These are phyloP conservation scores for Tringa solitaria DNA, from an alignment of 2,113 vertebrate genomes.

Conservation along the genomic window DNA sequence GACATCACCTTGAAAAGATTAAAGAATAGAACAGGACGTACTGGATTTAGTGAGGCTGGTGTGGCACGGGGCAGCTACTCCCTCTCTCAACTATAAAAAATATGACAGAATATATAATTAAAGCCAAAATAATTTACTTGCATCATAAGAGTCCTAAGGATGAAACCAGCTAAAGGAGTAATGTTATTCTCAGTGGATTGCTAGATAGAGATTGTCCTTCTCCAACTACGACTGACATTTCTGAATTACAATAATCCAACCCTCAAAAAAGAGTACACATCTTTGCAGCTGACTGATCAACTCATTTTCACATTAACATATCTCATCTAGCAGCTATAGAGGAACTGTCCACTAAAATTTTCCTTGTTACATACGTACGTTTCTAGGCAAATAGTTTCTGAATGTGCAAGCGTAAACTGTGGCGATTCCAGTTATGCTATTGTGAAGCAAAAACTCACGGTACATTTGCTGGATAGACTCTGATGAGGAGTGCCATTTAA, in stretches of 20 bases:
- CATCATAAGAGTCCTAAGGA: not conserved
- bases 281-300: not conserved
- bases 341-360: not conserved
- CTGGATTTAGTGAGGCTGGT: not conserved
- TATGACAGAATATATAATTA: not conserved
- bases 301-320: not conserved
- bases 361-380: not conserved
- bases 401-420: not conserved
- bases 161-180: not conserved
- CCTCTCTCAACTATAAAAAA: not conserved
- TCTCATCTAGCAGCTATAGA: not conserved
- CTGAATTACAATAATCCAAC: not conserved
- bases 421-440: not conserved
- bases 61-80: not conserved
- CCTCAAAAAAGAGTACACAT: not conserved
- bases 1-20: not conserved
- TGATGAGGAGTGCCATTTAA: not conserved
- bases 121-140: not conserved
- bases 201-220: not conserved
- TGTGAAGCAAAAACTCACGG: not conserved
- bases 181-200: not conserved
- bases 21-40: not conserved
- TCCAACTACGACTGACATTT: not conserved
- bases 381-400: not conserved
- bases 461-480: not conserved